phyloP scores from a whole-genome alignment of 2,797 vertebrate species.

The Bothrops alternatus region DNA sequence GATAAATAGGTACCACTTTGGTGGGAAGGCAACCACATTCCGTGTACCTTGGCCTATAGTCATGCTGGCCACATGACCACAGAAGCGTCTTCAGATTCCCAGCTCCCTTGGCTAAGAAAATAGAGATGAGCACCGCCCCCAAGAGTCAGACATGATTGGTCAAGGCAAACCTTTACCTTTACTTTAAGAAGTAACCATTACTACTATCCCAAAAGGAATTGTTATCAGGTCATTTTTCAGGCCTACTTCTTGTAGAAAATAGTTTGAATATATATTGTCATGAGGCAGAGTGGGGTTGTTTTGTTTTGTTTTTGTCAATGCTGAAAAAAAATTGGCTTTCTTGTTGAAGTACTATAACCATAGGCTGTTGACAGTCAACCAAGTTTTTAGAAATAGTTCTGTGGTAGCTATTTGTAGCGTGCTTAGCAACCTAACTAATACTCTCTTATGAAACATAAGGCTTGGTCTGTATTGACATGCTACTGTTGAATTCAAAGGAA shows the following conservation, averaged over 20 bases:
- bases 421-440: constrained; percentile 49
- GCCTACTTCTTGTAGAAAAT: not conserved
- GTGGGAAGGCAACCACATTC: not conserved
- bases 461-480: constrained; percentile 36
- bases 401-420: constrained; percentile 23
- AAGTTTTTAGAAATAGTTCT: constrained; percentile 46
- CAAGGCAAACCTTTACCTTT: not conserved
- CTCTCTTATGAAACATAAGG: constrained; percentile 44
- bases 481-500: constrained; percentile 52
- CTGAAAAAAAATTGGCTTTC: constrained; percentile 16
- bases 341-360: not conserved
- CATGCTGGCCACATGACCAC: not conserved
- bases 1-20: not conserved
- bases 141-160: not conserved
- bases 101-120: not conserved
- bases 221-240: not conserved
- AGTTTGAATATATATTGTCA: not conserved
- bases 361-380: constrained; percentile 20
- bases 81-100: not conserved
- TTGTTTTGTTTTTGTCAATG: not conserved
- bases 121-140: not conserved
- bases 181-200: not conserved
- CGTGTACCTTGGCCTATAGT: not conserved
- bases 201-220: not conserved
- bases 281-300: not conserved